phyloP scores from a whole-genome alignment of 2,797 vertebrate genomes.

The Setipinna tenuifilis region DNA sequence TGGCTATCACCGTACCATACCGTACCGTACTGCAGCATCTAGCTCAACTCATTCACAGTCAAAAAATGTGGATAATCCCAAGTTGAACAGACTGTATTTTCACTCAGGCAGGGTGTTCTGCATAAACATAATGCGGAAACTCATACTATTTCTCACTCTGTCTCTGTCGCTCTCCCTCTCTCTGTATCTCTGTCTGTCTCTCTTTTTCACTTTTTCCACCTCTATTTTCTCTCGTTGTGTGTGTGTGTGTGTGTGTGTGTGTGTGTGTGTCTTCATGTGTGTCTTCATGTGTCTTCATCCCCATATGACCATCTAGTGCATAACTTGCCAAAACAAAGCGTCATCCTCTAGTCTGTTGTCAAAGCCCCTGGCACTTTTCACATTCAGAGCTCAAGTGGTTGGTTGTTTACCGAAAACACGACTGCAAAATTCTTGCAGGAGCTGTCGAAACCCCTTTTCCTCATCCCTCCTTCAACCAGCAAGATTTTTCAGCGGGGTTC shows the following conservation, averaged over 20 bases:
- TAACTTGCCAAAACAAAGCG: too few species aligned
- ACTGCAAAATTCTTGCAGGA: too few species aligned
- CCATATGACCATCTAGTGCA: too few species aligned
- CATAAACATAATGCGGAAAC: not conserved
- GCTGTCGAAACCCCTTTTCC: too few species aligned
- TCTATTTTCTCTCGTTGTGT: not conserved
- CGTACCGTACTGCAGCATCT: not conserved
- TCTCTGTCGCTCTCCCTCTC: not conserved
- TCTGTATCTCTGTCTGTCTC: not conserved
- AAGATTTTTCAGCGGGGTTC: too few species aligned
- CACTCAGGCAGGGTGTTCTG: not conserved
- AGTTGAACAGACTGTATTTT: not conserved
- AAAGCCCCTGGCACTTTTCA: too few species aligned
- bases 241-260: too few species aligned
- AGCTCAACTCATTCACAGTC: not conserved
- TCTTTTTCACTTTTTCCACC: not conserved
- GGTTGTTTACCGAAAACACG: too few species aligned
- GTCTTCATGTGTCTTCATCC: not conserved
- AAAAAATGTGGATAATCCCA: not conserved
- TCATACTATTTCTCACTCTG: not conserved
- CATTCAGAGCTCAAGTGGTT: too few species aligned
- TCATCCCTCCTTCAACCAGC: too few species aligned
- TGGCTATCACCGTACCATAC: not conserved
- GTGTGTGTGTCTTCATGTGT: not conserved
- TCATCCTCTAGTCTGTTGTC: too few species aligned